Evolutionary conservation across 2,888 invertebrate species (phyloP).

Genomic region (Masnerella sp.): DNA sequence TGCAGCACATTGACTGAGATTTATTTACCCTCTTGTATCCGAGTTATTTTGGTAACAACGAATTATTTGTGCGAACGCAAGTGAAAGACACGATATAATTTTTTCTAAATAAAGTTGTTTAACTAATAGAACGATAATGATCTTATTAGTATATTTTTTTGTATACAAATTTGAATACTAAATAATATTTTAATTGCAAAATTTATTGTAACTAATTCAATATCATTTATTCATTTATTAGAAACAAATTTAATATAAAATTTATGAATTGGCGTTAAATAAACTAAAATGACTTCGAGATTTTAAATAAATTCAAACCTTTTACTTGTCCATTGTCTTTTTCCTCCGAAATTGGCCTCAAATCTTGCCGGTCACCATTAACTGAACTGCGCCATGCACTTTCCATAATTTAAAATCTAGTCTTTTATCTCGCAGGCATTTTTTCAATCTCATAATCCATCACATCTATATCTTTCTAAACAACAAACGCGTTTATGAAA

Average conservation of each 20-base stretch:
- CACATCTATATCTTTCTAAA: not conserved
- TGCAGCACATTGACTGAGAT: slow-evolving; percentile 40
- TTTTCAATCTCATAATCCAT: slow-evolving; percentile 8
- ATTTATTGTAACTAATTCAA: too few relatives aligned
- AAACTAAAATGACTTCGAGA: not conserved
- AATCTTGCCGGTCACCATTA: slow-evolving; percentile 64
- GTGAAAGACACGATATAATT: slow-evolving; percentile 34
- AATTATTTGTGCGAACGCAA: slow-evolving; percentile 33
- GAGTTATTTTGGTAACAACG: slow-evolving; percentile 48
- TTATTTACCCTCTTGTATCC: slow-evolving; percentile 22
- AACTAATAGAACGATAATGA: too few relatives aligned
- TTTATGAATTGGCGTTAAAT: too few relatives aligned
- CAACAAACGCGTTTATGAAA: not conserved
- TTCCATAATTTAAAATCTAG: slow-evolving; percentile 62
- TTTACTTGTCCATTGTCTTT: slow-evolving; percentile 55
- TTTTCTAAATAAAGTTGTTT: too few relatives aligned
- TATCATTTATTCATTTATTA: too few relatives aligned
- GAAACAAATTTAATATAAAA: too few relatives aligned
- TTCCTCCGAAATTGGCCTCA: slow-evolving; percentile 69
- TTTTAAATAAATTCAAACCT: slow-evolving; percentile 32
- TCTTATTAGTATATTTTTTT: too few relatives aligned
- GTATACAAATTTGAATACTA: too few relatives aligned
- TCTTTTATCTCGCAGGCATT: slow-evolving; percentile 19
- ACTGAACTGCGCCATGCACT: slow-evolving; percentile 63
- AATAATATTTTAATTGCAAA: too few relatives aligned